Conservation (phyloP, 2,888 invertebrate genomes). For the Drosophila silvestris region DNA sequence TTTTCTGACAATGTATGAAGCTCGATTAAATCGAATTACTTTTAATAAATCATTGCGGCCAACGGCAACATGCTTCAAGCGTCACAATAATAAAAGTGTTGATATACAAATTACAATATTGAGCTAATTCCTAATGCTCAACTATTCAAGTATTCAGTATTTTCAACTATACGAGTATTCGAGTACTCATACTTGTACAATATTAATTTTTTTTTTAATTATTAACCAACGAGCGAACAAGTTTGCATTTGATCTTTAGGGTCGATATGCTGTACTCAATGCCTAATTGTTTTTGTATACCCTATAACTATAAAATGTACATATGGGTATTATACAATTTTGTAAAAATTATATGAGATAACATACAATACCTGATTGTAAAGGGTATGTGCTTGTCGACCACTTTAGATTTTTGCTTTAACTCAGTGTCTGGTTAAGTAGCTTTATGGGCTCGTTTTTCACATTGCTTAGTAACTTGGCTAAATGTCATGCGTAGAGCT, state of each 20-base stretch:
- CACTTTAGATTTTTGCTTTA: not conserved
- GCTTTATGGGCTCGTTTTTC: slow-evolving; percentile 1
- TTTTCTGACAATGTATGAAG: slow-evolving; percentile 30
- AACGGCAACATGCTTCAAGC: slow-evolving; percentile 22
- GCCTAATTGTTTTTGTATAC: slow-evolving; percentile 72
- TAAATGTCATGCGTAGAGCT: slow-evolving; percentile 33
- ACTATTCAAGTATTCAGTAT: slow-evolving; percentile 28
- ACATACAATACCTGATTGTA: not conserved
- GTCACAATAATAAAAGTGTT: slow-evolving; percentile 58
- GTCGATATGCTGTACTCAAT: slow-evolving; percentile 75
- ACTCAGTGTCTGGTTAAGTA: not conserved
- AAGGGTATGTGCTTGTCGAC: slow-evolving; percentile 13
- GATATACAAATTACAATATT: slow-evolving; percentile 66
- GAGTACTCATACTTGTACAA: slow-evolving; percentile 28
- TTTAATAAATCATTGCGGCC: slow-evolving; percentile 28
- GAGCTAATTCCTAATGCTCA: slow-evolving; percentile 41
- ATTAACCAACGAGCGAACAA: slow-evolving; percentile 70
- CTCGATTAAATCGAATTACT: slow-evolving; percentile 44
- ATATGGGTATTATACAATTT: not conserved
- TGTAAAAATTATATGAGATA: not conserved
- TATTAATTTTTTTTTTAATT: slow-evolving; percentile 54
- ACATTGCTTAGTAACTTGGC: slow-evolving; percentile 4
- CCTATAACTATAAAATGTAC: slow-evolving; percentile 14
- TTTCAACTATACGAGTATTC: slow-evolving; percentile 23
- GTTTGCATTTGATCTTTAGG: slow-evolving; percentile 80